These are phyloP conservation scores for Chelonus formosanus DNA, from an alignment of 2,888 invertebrate species.

Conservation along the genomic window DNA sequence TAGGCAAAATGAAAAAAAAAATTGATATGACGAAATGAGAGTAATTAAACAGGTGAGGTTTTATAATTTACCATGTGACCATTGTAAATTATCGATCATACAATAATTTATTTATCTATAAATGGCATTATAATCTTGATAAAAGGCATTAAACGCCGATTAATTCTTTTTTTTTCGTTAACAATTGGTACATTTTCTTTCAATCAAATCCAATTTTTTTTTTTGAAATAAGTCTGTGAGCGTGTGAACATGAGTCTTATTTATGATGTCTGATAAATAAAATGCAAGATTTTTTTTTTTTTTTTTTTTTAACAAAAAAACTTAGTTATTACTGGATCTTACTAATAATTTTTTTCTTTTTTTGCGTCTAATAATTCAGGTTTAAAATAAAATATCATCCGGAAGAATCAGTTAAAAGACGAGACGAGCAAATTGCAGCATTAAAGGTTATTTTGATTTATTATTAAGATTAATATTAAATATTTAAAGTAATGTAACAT, in stretches of 20 bases:
- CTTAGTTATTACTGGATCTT: no score
- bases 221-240: no score
- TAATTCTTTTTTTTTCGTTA: no score
- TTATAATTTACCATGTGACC: conserved; percentile 41
- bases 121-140: no score
- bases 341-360: not conserved
- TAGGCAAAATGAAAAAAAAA: conserved; percentile 42
- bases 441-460: conserved; percentile 72
- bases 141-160: no score
- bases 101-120: conserved; percentile 4
- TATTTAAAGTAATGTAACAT: not conserved
- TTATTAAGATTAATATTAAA: conserved; percentile 20
- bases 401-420: conserved; percentile 89
- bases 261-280: no score
- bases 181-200: no score
- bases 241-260: no score
- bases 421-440: conserved; percentile 84
- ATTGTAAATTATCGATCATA: conserved; percentile 15
- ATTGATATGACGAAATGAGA: conserved; percentile 32
- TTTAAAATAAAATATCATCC: conserved; percentile 99
- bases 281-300: no score
- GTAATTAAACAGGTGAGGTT: conserved; percentile 60
- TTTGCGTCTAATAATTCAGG: conserved; percentile 71
- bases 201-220: no score
- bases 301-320: no score